Evolutionary conservation across 2,888 invertebrate species (phyloP).

Genomic region (Rutpela maculata): DNA sequence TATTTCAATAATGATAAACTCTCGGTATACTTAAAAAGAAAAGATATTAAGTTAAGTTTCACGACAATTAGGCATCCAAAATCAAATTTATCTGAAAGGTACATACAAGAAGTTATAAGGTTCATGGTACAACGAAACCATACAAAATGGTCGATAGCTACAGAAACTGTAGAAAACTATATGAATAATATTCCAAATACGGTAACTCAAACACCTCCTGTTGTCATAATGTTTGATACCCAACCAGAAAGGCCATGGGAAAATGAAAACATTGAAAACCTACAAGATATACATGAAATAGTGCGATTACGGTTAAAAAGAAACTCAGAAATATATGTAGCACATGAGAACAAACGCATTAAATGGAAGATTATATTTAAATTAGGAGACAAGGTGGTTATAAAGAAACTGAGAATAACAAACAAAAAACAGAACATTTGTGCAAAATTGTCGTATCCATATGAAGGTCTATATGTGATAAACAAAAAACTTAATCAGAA

Average conservation of each 20-base stretch:
- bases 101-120: background rate
- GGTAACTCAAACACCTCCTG: background rate
- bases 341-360: background rate
- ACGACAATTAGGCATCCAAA: background rate
- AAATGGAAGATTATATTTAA: background rate
- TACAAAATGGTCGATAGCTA: background rate
- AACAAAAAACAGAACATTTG: background rate
- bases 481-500: background rate
- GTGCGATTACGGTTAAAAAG: background rate
- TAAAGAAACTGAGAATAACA: background rate
- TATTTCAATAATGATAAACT: constrained; percentile 18
- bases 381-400: background rate
- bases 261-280: background rate
- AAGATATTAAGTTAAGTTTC: background rate
- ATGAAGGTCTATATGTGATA: background rate
- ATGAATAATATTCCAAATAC: background rate
- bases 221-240: background rate
- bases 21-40: background rate
- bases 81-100: background rate
- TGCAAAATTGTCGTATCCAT: background rate
- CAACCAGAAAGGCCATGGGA: background rate
- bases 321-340: background rate
- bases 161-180: background rate
- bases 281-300: background rate
- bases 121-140: background rate